Evolutionary conservation across 2,113 vertebrate genomes (phyloP).

Genomic region (Caranx ignobilis): DNA sequence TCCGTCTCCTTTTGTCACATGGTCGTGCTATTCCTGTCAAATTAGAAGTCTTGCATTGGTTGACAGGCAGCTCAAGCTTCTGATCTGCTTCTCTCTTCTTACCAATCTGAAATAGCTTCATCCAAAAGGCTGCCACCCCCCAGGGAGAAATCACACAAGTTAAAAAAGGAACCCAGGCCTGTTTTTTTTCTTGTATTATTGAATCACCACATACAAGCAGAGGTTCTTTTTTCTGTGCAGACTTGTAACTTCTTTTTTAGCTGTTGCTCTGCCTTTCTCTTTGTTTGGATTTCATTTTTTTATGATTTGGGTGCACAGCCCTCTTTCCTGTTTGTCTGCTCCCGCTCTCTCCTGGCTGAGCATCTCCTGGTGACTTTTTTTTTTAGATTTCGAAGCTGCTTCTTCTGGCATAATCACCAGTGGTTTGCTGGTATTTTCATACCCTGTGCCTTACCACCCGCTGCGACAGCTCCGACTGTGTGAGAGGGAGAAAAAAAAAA

Average conservation of each 20-base stretch:
- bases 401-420: constrained; percentile 40
- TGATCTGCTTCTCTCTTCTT: constrained; percentile 6
- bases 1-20: neutral
- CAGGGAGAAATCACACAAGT: constrained; percentile 25
- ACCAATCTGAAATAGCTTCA: neutral
- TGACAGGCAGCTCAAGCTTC: constrained; percentile 49
- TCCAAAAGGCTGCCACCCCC: neutral
- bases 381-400: constrained; percentile 26
- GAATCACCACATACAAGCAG: constrained; percentile 11
- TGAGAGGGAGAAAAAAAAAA: neutral
- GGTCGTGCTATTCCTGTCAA: constrained; percentile 53
- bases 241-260: neutral
- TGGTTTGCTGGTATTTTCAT: constrained; percentile 59
- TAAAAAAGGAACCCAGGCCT: neutral
- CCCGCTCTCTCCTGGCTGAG: constrained; percentile 6
- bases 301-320: constrained; percentile 2
- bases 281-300: constrained; percentile 43
- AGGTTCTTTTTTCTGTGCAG: neutral
- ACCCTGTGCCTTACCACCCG: constrained; percentile 42
- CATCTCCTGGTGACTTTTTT: constrained; percentile 14
- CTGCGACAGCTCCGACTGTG: constrained; percentile 53
- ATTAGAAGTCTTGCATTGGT: constrained; percentile 40
- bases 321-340: constrained; percentile 28
- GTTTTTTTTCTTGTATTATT: constrained; percentile 10
- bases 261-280: constrained; percentile 7